These are phyloP conservation scores for Epicauta chinensis DNA, from an alignment of 1,140 invertebrate species.

Conservation along the genomic window DNA sequence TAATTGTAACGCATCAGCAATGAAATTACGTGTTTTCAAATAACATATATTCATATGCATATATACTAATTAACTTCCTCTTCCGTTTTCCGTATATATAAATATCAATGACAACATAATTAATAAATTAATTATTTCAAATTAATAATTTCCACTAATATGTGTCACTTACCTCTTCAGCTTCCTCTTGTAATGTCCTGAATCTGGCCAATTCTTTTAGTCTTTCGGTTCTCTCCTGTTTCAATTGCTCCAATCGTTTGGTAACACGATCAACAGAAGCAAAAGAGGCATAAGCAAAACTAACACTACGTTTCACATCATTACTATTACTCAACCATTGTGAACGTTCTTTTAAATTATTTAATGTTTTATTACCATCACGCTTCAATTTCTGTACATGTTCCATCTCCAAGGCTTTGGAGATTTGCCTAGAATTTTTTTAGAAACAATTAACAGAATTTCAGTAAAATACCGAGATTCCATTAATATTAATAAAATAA, in stretches of 20 bases:
- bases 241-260: slow-evolving; percentile 48
- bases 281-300: slow-evolving; percentile 47
- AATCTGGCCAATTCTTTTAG: slow-evolving; percentile 49
- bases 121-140: too few species aligned
- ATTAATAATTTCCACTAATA: too few species aligned
- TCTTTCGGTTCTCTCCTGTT: slow-evolving; percentile 48
- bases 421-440: slow-evolving; percentile 35
- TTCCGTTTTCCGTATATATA: too few species aligned
- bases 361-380: slow-evolving; percentile 45
- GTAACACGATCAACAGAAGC: slow-evolving; percentile 49
- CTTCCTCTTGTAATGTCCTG: slow-evolving; percentile 50
- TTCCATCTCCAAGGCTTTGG: slow-evolving; percentile 47
- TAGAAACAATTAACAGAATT: not conserved
- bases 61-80: too few species aligned
- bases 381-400: slow-evolving; percentile 46
- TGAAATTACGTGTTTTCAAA: too few species aligned
- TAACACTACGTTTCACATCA: slow-evolving; percentile 42
- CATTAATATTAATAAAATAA: too few species aligned
- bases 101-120: too few species aligned
- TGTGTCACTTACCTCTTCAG: slow-evolving; percentile 48
- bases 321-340: slow-evolving; percentile 41
- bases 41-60: too few species aligned
- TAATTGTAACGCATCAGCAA: too few species aligned
- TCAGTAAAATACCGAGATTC: not conserved
- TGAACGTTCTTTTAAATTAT: slow-evolving; percentile 46